Percentiles rank a stretch among this genome's conserved stretches.
Evolutionary conservation across 2,113 vertebrate species (phyloP).

Genomic region (Semnornis frantzii): DNA sequence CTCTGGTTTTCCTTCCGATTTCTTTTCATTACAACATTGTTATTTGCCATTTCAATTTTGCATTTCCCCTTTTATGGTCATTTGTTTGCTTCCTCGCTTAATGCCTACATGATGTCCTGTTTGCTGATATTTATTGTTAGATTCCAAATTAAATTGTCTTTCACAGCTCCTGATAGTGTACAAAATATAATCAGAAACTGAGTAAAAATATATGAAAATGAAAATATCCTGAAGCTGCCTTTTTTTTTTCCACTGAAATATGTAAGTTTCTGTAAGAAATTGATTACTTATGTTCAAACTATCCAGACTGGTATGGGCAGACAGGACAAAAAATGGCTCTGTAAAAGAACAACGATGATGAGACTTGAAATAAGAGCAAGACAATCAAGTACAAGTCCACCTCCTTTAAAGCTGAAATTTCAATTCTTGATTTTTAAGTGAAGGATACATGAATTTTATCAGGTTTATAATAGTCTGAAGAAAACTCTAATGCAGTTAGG

Average conservation of each 20-base stretch:
- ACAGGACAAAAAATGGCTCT: background rate
- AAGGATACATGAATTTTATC: background rate
- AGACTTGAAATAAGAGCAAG: background rate
- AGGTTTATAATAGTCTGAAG: background rate
- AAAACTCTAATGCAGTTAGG: background rate
- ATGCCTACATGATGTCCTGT: background rate
- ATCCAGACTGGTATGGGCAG: background rate
- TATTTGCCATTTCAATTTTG: background rate
- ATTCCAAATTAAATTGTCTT: background rate
- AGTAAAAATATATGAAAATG: background rate
- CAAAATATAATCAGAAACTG: background rate
- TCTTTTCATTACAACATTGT: background rate
- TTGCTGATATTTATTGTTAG: background rate
- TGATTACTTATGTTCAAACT: background rate
- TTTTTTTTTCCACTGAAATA: background rate
- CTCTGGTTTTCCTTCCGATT: background rate
- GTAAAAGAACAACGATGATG: background rate
- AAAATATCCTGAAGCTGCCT: background rate
- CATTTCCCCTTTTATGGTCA: background rate
- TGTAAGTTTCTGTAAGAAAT: background rate
- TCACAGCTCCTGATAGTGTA: background rate
- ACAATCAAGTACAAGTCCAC: background rate
- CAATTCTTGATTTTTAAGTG: background rate
- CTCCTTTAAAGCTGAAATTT: background rate
- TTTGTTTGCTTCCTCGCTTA: background rate